Base-by-base conservation (phyloP, 1,140 invertebrate genomes). In the Calephelis nemesis region DNA sequence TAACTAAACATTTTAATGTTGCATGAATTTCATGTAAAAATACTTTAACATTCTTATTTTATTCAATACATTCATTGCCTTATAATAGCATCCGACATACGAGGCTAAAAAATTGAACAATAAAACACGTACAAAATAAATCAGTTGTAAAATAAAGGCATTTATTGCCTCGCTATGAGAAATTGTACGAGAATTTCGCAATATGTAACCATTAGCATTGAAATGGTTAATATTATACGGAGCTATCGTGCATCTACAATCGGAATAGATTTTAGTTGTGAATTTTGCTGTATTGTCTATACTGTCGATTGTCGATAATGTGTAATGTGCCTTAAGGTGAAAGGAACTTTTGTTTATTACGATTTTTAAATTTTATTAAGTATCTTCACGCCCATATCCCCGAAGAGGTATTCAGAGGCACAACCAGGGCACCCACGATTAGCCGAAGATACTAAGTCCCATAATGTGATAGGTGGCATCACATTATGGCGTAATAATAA, bases 141-240 rank as follows among this genome's bases (percentile, higher is more conserved):
- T 60, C 58, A 60, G 58, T 60, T 60, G 58, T 60, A 40, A 60
- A 60, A 60, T 60, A 60, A 60, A 60, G 58, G 58, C 67, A 63
- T 68, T 68, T 68, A 68, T 68, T 68, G 47, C 67, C 45, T 63
- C 58, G 62, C 58, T 60, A 74, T 74, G 72, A 74, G 66, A 74
- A 74, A 74, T 70, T 67, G 69, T 64, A 48, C 68, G 65, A 70
- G 71, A 73, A 72, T 67, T 75, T 63, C 65, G 77, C 77, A 79
- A 76, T 79, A 76, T 78, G 73, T 82, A 76, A 74, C 78, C 75
- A 83, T 84, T 80, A 84, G 75, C 75, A 76, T 75, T 76, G 73
- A 76, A 77, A 82, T 77, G 67, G 74, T 75, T 78, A 79, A 75
- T 70, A 71, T 75, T 81, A 83, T 82, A 74, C 60, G 63, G 58